These are phyloP conservation scores for Tautogolabrus adspersus DNA, from an alignment of 2,113 vertebrate species.

Conservation along the genomic window DNA sequence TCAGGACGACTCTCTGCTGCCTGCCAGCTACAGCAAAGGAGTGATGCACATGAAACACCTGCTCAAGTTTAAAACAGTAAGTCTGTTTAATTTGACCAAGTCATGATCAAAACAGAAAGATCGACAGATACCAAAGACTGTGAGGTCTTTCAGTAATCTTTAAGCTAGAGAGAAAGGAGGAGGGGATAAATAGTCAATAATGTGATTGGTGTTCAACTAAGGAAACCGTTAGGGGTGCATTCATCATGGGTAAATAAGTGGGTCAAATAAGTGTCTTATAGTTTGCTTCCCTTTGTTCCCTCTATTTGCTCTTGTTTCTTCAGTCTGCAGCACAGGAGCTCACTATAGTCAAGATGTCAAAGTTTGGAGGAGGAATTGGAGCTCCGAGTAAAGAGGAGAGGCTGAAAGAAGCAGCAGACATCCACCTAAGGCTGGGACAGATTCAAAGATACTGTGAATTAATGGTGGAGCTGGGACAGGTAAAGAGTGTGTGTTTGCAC, in stretches of 20 bases:
- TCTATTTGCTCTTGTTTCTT: neutral
- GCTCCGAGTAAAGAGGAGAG: conserved; percentile 94
- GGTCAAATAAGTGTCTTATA: too few species aligned
- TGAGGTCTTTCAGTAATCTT: too few species aligned
- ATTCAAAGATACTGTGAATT: conserved; percentile 98
- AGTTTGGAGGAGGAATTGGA: conserved; percentile 96
- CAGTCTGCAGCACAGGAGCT: conserved; percentile 98
- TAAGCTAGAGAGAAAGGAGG: too few species aligned
- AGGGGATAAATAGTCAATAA: neutral
- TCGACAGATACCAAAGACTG: neutral
- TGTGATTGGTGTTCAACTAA: neutral
- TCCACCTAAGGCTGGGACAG: conserved; percentile 94
- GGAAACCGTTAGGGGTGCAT: too few species aligned
- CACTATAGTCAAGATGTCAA: conserved; percentile 98
- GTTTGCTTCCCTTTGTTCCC: too few species aligned
- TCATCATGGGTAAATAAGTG: too few species aligned
- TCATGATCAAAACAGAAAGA: neutral
- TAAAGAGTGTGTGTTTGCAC: conserved; percentile 54
- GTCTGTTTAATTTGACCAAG: conserved; percentile 38
- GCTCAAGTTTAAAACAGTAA: conserved; percentile 92
- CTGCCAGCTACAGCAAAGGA: conserved; percentile 92
- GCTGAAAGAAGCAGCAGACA: conserved; percentile 95
- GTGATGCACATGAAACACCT: conserved; percentile 98
- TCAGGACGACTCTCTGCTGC: conserved; percentile 95
- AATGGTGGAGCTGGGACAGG: conserved; percentile 99